Base-by-base conservation (phyloP, 2,888 invertebrate genomes). In the Pseudeuparius sepicola region DNA sequence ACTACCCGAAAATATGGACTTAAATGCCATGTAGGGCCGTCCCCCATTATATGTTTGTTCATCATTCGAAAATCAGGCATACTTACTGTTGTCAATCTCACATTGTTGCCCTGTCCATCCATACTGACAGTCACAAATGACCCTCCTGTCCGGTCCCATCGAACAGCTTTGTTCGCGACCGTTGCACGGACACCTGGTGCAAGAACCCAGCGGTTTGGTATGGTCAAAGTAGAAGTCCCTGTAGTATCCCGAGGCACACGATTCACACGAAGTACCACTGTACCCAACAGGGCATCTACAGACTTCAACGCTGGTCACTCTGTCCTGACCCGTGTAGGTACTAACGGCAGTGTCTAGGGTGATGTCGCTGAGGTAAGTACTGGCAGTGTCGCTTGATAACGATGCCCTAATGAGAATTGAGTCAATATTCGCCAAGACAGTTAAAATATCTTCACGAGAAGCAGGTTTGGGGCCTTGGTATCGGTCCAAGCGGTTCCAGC, bases 381-480 rank as follows among this genome's bases (percentile, higher is more conserved):
- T 71, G 1, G 70, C 65, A 39, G 75, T 73, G 42, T 82, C 71
- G 31, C 69, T 65, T 0, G 74, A 71, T 27, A 74, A 72, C 1
- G 87, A 80, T 2, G 92, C 93, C 33, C 89, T 73, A 14, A 96
- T 79, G 5, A 89, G 65, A 40, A 92, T 80, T 7, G 80, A 73
- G 49, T 87, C 80, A 7, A 98, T 62, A 50, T 85, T 83, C 14
- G 86, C 76, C 5, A 98, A 65, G 0, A 86, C 86, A 41, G 73
- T 78, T 68, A 98, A 72, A 40, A 98, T 71, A 54, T 92, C 86
- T 36, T 78, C 73, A 15, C 94, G 74, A 1, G 81, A 78, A 0
- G 82, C 76, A 2, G 66, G 61, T 25, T 66, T 62, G 3, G 71
- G 68, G 1, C 71, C 71, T 25, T 63, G 62, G 5, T 63, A 60